These are phyloP conservation scores for Leptogaster cylindrica DNA, from an alignment of 2,888 invertebrate genomes.

Conservation along the genomic window DNA sequence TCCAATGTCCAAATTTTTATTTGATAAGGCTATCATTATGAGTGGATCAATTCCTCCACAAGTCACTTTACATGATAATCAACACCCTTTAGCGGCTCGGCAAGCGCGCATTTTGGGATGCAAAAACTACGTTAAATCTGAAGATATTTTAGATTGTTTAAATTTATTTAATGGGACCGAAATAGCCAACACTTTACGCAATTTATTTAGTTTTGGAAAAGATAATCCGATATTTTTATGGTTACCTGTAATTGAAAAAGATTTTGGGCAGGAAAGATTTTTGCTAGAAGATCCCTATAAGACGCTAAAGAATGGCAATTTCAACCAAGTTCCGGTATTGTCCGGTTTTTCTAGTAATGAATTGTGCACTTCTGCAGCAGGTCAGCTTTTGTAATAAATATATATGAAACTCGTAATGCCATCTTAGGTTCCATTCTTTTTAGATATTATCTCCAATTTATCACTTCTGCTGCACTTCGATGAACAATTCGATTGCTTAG, in stretches of 20 bases:
- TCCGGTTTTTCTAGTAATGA: constrained; percentile 64
- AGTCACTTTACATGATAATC: constrained; percentile 57
- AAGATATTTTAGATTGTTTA: constrained; percentile 62
- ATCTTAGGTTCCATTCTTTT: neutral
- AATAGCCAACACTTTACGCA: constrained; percentile 48
- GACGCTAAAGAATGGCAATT: constrained; percentile 59
- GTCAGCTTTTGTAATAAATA: constrained; percentile 53
- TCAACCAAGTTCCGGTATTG: constrained; percentile 63
- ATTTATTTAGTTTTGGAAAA: constrained; percentile 52
- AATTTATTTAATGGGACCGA: constrained; percentile 52
- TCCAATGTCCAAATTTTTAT: constrained; percentile 59
- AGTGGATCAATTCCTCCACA: constrained; percentile 60
- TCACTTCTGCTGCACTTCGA: constrained; percentile 60
- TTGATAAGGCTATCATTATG: constrained; percentile 65
- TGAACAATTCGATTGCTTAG: constrained; percentile 62
- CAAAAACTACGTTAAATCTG: constrained; percentile 54
- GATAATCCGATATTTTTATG: constrained; percentile 57
- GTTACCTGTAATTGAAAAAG: constrained; percentile 64
- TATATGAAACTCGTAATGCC: neutral
- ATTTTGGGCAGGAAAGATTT: constrained; percentile 63
- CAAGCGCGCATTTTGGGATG: constrained; percentile 64
- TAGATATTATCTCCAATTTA: constrained; percentile 56
- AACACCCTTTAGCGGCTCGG: constrained; percentile 62
- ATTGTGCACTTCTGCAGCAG: constrained; percentile 60
- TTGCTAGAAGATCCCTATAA: constrained; percentile 62